A percentile compares a stretch with the other conserved stretches of the same genome.
Evolutionary conservation across 2,113 vertebrate genomes (phyloP).

Genomic region (Macaca fascicularis): T2T-MFA8v1.1 NC_088376.1:142892001-142892500

Average conservation of each 20-base stretch:
- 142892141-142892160: background rate
- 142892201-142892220: accelerated
- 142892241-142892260: background rate
- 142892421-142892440: background rate
- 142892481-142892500: background rate
- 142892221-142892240: background rate
- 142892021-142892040: background rate
- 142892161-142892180: background rate
- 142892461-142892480: background rate
- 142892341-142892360: background rate
- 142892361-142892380: accelerated
- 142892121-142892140: background rate
- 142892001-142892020: too few relatives aligned
- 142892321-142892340: background rate
- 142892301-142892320: background rate
- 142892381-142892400: background rate
- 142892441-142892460: background rate
- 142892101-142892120: background rate
- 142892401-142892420: background rate
- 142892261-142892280: background rate
- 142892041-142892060: background rate
- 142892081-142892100: background rate
- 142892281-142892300: accelerated
- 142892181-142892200: accelerated
- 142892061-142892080: background rate